phyloP scores from a whole-genome alignment of 2,113 vertebrate genomes.

The Chiloscyllium plagiosum region DNA sequence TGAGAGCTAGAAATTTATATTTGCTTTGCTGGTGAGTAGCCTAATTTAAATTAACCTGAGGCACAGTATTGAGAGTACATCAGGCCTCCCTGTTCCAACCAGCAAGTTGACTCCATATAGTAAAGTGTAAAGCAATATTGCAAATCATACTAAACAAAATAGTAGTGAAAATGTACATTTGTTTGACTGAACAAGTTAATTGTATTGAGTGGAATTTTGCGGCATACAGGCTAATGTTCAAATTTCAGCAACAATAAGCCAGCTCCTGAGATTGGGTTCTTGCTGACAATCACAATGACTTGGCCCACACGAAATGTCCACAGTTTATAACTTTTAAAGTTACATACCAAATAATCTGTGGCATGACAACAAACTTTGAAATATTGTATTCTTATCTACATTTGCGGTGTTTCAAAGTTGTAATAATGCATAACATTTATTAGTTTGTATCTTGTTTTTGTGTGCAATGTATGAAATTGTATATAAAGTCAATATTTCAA shows the following conservation, averaged over 20 bases:
- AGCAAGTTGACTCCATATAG: background rate
- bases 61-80: background rate
- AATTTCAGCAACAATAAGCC: background rate
- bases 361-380: background rate
- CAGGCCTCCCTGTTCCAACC: background rate
- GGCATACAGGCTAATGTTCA: background rate
- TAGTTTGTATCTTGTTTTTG: background rate
- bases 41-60: background rate
- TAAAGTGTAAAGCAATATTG: background rate
- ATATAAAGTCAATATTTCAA: background rate
- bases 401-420: background rate
- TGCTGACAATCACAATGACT: background rate
- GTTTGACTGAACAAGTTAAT: background rate
- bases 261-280: background rate
- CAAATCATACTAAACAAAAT: background rate
- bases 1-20: background rate
- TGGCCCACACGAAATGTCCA: background rate
- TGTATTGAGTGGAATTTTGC: background rate
- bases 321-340: background rate
- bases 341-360: background rate
- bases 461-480: background rate
- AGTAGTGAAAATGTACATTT: background rate
- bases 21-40: background rate
- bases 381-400: background rate
- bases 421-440: background rate